Conservation (phyloP, 2,113 vertebrate species). For the Todiramphus chloris region DNA sequence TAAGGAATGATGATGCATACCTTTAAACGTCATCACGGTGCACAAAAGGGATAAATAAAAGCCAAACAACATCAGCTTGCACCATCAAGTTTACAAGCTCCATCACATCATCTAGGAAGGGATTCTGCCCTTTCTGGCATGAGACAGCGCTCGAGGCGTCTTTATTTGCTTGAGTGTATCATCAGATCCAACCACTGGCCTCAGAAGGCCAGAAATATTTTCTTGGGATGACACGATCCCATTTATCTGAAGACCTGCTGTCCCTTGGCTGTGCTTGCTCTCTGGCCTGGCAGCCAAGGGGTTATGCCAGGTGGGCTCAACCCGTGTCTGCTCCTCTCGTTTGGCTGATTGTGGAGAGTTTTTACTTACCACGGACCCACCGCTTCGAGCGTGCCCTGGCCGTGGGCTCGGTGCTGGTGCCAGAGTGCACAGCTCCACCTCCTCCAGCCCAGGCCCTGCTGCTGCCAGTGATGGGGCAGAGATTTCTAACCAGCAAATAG, state of each 20-base stretch:
- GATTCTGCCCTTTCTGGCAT: not conserved
- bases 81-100: not conserved
- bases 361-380: not conserved
- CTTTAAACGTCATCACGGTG: not conserved
- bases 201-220: not conserved
- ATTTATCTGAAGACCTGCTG: not conserved
- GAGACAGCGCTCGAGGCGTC: not conserved
- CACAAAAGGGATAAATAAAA: not conserved
- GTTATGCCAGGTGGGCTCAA: not conserved
- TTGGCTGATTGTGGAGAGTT: not conserved
- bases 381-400: rapidly evolving
- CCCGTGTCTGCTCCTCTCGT: not conserved
- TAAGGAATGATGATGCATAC: not conserved
- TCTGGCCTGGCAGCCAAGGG: not conserved
- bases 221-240: not conserved
- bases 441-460: not conserved
- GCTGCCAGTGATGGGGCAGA: not conserved
- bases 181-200: not conserved
- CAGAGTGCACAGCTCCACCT: not conserved
- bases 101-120: not conserved
- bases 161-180: not conserved
- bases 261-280: not conserved
- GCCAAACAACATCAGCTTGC: not conserved
- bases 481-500: not conserved
- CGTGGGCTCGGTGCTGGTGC: not conserved